Evolutionary conservation across 2,797 vertebrate genomes (phyloP).

Genomic region (Pristis pectinata): DNA sequence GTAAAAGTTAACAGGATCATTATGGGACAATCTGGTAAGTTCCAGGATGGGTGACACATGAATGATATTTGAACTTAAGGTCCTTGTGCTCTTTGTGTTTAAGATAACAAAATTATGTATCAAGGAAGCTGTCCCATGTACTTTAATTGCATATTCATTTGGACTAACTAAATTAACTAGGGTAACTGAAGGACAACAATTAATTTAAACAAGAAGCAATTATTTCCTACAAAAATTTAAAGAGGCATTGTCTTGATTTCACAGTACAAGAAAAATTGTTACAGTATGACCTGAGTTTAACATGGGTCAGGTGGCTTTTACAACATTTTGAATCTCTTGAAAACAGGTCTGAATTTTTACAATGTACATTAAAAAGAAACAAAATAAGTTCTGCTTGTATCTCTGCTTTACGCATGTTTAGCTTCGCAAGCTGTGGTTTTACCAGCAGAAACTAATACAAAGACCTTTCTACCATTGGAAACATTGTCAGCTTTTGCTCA

Average conservation of each 20-base stretch:
- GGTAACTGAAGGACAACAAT: background rate
- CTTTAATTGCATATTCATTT: slow-evolving; percentile 1
- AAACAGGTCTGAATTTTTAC: background rate
- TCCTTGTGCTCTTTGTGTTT: background rate
- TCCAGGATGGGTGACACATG: background rate
- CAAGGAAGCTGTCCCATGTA: background rate
- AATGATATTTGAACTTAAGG: background rate
- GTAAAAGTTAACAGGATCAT: background rate
- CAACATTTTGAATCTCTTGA: background rate
- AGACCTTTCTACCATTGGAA: background rate
- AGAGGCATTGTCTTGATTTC: background rate
- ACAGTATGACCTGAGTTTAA: background rate
- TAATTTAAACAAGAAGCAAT: background rate
- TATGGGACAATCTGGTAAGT: background rate
- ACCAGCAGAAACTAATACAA: background rate
- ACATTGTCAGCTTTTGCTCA: background rate
- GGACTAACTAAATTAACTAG: background rate
- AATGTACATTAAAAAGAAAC: background rate
- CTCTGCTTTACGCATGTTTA: background rate
- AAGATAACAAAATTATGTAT: background rate
- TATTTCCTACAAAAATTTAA: background rate
- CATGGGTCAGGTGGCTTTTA: background rate
- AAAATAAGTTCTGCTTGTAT: background rate
- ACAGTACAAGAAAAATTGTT: background rate
- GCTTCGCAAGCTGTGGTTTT: background rate